Conservation (phyloP, 53 echinoderm and acorn worm species). For the Holothuria leucospilota region DNA sequence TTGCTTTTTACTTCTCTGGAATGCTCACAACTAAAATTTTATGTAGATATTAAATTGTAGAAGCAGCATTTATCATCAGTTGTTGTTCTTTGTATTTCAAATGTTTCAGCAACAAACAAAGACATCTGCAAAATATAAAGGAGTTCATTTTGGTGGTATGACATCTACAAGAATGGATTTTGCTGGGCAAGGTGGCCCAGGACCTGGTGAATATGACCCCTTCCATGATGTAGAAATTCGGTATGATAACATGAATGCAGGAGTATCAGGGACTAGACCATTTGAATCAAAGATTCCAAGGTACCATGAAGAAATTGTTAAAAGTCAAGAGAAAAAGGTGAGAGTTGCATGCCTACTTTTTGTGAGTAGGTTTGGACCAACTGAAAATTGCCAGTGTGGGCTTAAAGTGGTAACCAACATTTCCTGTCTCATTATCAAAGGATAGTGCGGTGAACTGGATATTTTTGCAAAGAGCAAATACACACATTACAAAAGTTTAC, state of each 20-base stretch:
- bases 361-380: background rate
- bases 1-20: too few relatives aligned
- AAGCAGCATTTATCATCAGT: too few relatives aligned
- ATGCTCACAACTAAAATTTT: too few relatives aligned
- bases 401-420: too few relatives aligned
- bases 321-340: constrained; percentile 90
- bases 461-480: too few relatives aligned
- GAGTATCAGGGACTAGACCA: constrained; percentile 66
- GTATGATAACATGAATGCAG: constrained; percentile 76
- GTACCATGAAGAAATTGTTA: constrained; percentile 89
- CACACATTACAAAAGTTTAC: too few relatives aligned
- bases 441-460: too few relatives aligned
- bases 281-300: constrained; percentile 93
- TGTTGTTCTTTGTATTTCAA: background rate
- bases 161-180: constrained; percentile 93
- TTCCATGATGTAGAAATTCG: constrained; percentile 46
- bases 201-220: constrained; percentile 96
- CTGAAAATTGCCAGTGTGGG: background rate
- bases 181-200: constrained; percentile 80
- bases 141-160: constrained; percentile 91
- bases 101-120: constrained; percentile 81
- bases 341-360: background rate
- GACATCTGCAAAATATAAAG: constrained; percentile 93
- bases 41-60: too few relatives aligned
- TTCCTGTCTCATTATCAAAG: too few relatives aligned